Conservation (phyloP, 2,888 invertebrate species). For the Papilio gigon region DNA sequence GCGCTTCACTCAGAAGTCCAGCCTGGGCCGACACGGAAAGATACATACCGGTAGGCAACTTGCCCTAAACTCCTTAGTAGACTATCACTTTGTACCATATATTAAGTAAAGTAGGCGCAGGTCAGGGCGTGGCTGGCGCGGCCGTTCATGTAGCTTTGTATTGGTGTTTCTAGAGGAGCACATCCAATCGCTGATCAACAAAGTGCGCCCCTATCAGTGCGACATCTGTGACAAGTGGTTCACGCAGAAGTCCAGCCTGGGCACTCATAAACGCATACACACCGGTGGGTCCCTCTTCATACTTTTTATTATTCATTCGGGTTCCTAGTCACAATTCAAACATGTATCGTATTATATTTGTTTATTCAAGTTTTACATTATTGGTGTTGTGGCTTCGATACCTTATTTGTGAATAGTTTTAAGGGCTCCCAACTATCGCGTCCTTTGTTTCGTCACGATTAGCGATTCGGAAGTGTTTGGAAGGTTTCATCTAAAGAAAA, state of each 20-base stretch:
- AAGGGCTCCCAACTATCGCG: conserved; percentile 71
- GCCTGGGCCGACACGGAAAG: conserved; percentile 88
- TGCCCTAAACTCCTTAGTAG: conserved; percentile 82
- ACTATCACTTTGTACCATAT: conserved; percentile 72
- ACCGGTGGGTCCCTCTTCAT: conserved; percentile 84
- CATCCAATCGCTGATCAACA: conserved; percentile 84
- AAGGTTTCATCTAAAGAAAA: conserved; percentile 44
- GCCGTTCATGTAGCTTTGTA: conserved; percentile 77
- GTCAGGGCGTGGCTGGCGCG: conserved; percentile 63
- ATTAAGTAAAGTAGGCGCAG: conserved; percentile 72
- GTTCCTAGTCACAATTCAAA: conserved; percentile 75
- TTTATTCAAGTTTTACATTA: conserved; percentile 48
- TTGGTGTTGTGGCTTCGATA: conserved; percentile 76
- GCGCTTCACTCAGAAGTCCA: conserved; percentile 89
- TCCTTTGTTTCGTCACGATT: conserved; percentile 51
- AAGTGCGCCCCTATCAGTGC: conserved; percentile 86
- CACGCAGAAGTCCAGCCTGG: conserved; percentile 91
- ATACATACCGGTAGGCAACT: conserved; percentile 86
- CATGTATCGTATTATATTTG: conserved; percentile 43
- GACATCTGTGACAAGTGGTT: conserved; percentile 90
- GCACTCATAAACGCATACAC: conserved; percentile 91
- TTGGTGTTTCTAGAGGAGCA: conserved; percentile 84
- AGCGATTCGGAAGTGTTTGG: conserved; percentile 65
- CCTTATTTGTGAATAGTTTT: conserved; percentile 82
- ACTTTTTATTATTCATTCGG: conserved; percentile 72